A percentile compares a stretch with the other conserved stretches of the same genome.
Conservation (phyloP, 2,797 vertebrate genomes). For the Xyrichtys novacula region DNA sequence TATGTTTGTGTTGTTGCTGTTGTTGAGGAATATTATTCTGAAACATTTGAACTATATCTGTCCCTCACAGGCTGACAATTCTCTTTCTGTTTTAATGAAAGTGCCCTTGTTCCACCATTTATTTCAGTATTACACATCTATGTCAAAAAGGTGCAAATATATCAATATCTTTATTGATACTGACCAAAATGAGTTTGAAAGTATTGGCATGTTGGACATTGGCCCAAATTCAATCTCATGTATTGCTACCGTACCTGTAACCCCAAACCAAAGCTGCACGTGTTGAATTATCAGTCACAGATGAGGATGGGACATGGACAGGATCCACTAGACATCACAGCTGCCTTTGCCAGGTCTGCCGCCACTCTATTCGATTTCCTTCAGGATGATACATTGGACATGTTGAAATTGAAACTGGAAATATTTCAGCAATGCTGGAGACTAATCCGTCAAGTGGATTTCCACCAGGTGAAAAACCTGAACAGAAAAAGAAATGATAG, state of each 20-base stretch:
- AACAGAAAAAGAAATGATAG: conserved; percentile 43
- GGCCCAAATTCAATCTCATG: not conserved
- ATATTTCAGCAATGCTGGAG: conserved; percentile 54
- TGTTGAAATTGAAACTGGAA: conserved; percentile 70
- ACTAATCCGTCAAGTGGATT: conserved; percentile 66
- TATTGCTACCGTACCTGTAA: not conserved
- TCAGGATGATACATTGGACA: conserved; percentile 67
- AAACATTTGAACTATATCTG: too few relatives aligned
- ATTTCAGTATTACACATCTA: too few relatives aligned
- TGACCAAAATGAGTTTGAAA: too few relatives aligned
- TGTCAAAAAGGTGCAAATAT: too few relatives aligned
- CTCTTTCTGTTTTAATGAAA: too few relatives aligned
- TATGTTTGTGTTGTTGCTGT: too few relatives aligned
- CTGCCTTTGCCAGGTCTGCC: conserved; percentile 47
- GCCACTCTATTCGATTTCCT: conserved; percentile 65
- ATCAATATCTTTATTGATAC: too few relatives aligned
- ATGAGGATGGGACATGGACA: conserved; percentile 15
- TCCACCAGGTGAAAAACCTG: conserved; percentile 49
- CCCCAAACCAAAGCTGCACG: conserved; percentile 18
- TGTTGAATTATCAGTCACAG: conserved; percentile 40
- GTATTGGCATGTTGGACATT: not conserved
- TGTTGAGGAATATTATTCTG: too few relatives aligned
- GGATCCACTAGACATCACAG: conserved; percentile 32
- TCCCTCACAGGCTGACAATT: too few relatives aligned
- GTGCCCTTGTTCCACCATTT: too few relatives aligned